Percentiles rank a stretch among this genome's conserved stretches.
These are phyloP conservation scores for Prunella fulvescens DNA, from an alignment of 2,113 vertebrate genomes.

Conservation along the genomic window DNA sequence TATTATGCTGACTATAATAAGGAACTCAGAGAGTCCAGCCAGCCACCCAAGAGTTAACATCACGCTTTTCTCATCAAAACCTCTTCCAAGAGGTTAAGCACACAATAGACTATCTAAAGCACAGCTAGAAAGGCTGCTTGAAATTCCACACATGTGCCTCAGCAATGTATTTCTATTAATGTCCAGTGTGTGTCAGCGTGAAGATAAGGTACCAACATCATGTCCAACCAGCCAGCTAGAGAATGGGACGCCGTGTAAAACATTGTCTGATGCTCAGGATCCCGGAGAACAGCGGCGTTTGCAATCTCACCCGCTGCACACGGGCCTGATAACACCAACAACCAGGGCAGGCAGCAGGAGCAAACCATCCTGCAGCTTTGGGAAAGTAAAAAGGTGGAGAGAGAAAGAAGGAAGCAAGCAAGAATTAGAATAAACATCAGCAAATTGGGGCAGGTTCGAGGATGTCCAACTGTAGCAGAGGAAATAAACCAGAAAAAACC, in stretches of 20 bases:
- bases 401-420: neutral
- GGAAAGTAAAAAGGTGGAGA: neutral
- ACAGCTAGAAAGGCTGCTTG: constrained; percentile 69
- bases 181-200: constrained; percentile 83
- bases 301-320: constrained; percentile 33
- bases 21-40: neutral
- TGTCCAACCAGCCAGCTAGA: constrained; percentile 78
- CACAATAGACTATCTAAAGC: constrained; percentile 80
- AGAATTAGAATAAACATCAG: neutral
- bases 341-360: neutral
- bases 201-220: constrained; percentile 86
- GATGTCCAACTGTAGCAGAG: neutral
- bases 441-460: neutral
- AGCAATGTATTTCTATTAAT: constrained; percentile 87
- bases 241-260: constrained; percentile 79
- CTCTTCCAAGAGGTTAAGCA: constrained; percentile 71
- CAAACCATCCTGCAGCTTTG: neutral
- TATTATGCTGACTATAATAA: neutral
- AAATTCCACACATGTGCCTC: constrained; percentile 80
- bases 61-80: constrained; percentile 68
- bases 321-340: constrained; percentile 6
- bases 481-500: neutral
- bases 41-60: constrained; percentile 59
- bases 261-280: constrained; percentile 81
- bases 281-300: constrained; percentile 58